Conservation (phyloP, 2,888 invertebrate genomes). For the Trichopria drosophilae region DNA sequence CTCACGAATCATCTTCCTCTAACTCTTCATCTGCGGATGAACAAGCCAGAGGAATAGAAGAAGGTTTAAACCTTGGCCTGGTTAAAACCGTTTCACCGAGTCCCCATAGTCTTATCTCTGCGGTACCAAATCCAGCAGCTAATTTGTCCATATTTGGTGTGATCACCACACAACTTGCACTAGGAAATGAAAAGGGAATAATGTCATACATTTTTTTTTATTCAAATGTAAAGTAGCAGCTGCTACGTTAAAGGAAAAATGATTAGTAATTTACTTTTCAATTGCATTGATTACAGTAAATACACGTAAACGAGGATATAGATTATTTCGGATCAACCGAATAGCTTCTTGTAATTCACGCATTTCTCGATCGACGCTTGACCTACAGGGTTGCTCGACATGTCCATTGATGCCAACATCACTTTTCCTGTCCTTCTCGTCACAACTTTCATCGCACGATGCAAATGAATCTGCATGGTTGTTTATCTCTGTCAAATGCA, state of each 20-base stretch:
- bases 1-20: conserved; percentile 60
- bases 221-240: too few species aligned
- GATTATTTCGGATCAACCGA: conserved; percentile 62
- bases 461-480: conserved; percentile 46
- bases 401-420: conserved; percentile 53
- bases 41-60: conserved; percentile 62
- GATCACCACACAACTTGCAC: conserved; percentile 67
- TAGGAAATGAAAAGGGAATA: too few species aligned
- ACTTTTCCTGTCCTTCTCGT: conserved; percentile 40
- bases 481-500: conserved; percentile 53
- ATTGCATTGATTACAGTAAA: conserved; percentile 73
- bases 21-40: conserved; percentile 55
- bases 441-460: conserved; percentile 43
- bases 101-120: conserved; percentile 71
- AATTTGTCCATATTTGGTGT: conserved; percentile 68
- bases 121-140: conserved; percentile 72
- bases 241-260: too few species aligned
- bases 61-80: conserved; percentile 48
- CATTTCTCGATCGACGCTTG: conserved; percentile 63
- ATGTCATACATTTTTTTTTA: too few species aligned
- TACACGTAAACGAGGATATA: conserved; percentile 71
- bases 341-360: conserved; percentile 69
- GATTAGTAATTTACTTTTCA: conserved; percentile 60
- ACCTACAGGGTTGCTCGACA: conserved; percentile 53
- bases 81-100: conserved; percentile 60